Evolutionary conservation across 2,888 invertebrate species (phyloP).

Genomic region (Syrista parreyssii): DNA sequence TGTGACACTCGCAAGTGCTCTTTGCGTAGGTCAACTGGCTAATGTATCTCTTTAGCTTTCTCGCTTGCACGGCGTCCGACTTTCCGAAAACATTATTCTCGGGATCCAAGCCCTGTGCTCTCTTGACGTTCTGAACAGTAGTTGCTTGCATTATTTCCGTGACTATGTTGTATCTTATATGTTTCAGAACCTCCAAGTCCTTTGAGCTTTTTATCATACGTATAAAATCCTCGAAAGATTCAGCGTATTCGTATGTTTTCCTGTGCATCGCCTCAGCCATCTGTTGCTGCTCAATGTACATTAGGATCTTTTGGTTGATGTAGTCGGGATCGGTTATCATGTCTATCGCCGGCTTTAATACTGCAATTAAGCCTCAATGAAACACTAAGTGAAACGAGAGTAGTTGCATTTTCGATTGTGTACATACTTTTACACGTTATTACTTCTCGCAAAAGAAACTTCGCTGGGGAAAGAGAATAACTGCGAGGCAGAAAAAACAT

Average conservation of each 20-base stretch:
- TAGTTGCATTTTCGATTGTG: neutral
- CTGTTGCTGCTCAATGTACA: slow-evolving; percentile 85
- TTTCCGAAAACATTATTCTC: slow-evolving; percentile 73
- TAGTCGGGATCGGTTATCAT: slow-evolving; percentile 90
- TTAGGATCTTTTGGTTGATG: slow-evolving; percentile 87
- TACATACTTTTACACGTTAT: slow-evolving; percentile 83
- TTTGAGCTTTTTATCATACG: slow-evolving; percentile 84
- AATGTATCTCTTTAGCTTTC: slow-evolving; percentile 86
- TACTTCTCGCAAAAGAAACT: slow-evolving; percentile 85
- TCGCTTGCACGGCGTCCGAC: slow-evolving; percentile 81
- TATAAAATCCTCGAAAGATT: slow-evolving; percentile 90
- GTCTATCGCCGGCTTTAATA: slow-evolving; percentile 85
- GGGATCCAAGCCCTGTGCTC: slow-evolving; percentile 82
- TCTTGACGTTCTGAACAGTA: slow-evolving; percentile 88
- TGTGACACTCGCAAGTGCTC: slow-evolving; percentile 81
- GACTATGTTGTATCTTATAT: slow-evolving; percentile 88
- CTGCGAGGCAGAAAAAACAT: slow-evolving; percentile 84
- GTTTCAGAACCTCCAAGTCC: slow-evolving; percentile 84
- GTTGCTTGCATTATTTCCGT: slow-evolving; percentile 95
- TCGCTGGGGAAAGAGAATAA: slow-evolving; percentile 82
- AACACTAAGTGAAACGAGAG: slow-evolving; percentile 15
- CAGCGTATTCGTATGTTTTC: slow-evolving; percentile 87
- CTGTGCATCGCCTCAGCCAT: slow-evolving; percentile 82
- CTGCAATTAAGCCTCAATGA: slow-evolving; percentile 65
- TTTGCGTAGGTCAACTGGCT: slow-evolving; percentile 85